Evolutionary conservation across 2,797 vertebrate genomes (phyloP), one percentile per base, ranked within the genome.

Genomic region (Tarsius wallacei): DNA sequence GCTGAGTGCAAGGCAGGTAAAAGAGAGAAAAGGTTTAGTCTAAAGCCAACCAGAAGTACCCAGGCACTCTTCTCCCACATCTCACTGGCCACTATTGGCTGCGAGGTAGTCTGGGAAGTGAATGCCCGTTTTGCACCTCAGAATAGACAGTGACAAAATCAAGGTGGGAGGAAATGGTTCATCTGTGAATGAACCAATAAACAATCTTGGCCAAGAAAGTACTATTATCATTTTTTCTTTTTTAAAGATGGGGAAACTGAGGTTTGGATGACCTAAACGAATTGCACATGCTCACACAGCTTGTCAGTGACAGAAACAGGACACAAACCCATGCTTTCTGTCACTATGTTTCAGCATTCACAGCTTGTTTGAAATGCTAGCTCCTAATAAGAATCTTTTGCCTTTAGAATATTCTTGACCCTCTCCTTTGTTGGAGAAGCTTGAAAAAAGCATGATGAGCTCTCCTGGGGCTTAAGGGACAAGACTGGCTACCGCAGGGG

Each of bases 31-130:
- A 86, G 47, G 2, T 2, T 33, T 17, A 36, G 0, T 53, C 6
- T n/a, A 51, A 59, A 61, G 28, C 15, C 64, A 15, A 76, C 19
- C 26, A 26, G 26, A 70, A 85, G 70, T 24, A 7, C 13, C 19
- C 5, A 7, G 1, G 4, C 5, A 26, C 17, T 51, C n/a, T 80
- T 71, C 26, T 1, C 22, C 7, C 0, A 7, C 24, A 5, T 59
- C 16, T 59, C 42, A 11, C 21, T n/a, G 42, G 16, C 13, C 10
- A 53, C 70, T 61, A 5, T 92, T 26, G 9, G 13, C n/a, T 14
- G 13, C 6, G 26, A 77, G 11, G 22, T 47, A 11, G 14, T 42
- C 24, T 31, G 36, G 55, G 17, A 53, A 51, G 12, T 10, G 14
- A 64, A 14, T 21, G 33, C 36, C 9, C 68, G 28, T 36, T 76